These are phyloP conservation scores for Corvus hawaiiensis DNA, from an alignment of 2,113 vertebrate species.

Conservation along the genomic window DNA sequence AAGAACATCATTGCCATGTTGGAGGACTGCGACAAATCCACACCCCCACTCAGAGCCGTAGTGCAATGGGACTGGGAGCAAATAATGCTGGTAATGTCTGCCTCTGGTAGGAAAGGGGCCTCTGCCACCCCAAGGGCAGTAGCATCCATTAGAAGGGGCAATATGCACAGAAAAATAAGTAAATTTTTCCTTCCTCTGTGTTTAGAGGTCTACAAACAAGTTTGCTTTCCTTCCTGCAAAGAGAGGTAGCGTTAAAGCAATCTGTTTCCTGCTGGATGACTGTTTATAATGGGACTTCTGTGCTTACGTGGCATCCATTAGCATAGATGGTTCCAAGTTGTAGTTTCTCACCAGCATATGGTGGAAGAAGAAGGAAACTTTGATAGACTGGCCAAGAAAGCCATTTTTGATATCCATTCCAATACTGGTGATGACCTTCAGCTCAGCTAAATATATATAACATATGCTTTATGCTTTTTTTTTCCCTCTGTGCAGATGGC, in stretches of 20 bases:
- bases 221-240: not conserved
- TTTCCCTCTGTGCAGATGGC: constrained; percentile 53
- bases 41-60: constrained; percentile 29
- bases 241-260: not conserved
- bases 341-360: not conserved
- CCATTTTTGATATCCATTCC: not conserved
- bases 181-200: not conserved
- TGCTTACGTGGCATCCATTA: not conserved
- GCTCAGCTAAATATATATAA: not conserved
- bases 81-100: constrained; percentile 59
- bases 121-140: not conserved
- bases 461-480: not conserved
- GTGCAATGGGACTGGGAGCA: constrained; percentile 57
- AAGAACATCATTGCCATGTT: constrained; percentile 57
- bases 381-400: not conserved
- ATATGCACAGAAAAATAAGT: not conserved
- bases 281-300: not conserved
- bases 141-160: not conserved
- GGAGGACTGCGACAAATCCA: constrained; percentile 51
- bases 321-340: not conserved
- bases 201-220: not conserved
- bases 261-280: not conserved
- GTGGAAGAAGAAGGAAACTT: not conserved
- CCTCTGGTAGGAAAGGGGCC: not conserved
- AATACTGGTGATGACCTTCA: not conserved